These are phyloP conservation scores for Thumatha senex DNA, from an alignment of 2,888 invertebrate species.

Conservation along the genomic window DNA sequence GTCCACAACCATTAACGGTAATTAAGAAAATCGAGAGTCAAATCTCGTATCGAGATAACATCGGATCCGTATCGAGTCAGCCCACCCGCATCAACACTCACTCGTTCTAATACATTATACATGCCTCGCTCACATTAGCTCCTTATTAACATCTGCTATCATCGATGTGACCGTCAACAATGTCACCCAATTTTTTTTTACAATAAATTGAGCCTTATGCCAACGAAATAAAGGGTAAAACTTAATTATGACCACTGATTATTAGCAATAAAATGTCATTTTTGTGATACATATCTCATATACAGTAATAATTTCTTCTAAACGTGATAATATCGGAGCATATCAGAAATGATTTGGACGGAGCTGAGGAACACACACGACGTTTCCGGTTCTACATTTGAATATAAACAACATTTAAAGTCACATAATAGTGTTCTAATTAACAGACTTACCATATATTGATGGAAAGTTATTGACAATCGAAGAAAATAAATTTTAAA, in stretches of 20 bases:
- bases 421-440: constrained; percentile 29
- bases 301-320: constrained; percentile 50
- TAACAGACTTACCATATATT: constrained; percentile 28
- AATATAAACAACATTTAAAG: constrained; percentile 36
- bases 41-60: constrained; percentile 74
- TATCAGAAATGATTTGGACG: constrained; percentile 50
- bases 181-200: constrained; percentile 19
- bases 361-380: constrained; percentile 65
- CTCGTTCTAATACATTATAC: constrained; percentile 71
- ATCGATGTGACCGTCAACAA: constrained; percentile 43
- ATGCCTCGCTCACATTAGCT: constrained; percentile 63
- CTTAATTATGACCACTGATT: constrained; percentile 35
- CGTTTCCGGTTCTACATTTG: constrained; percentile 60
- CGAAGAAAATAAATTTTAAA: constrained; percentile 20
- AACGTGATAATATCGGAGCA: constrained; percentile 63
- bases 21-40: constrained; percentile 75
- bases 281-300: constrained; percentile 60
- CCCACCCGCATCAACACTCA: constrained; percentile 67
- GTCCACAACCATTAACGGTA: constrained; percentile 73
- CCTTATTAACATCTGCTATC: constrained; percentile 53
- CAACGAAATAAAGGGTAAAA: constrained; percentile 20
- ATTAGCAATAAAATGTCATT: constrained; percentile 62
- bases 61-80: constrained; percentile 66
- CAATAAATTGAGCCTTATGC: constrained; percentile 32
- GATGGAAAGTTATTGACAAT: constrained; percentile 35